Base-by-base conservation (phyloP, 2,797 vertebrate genomes). In the Garrulus glandarius region DNA sequence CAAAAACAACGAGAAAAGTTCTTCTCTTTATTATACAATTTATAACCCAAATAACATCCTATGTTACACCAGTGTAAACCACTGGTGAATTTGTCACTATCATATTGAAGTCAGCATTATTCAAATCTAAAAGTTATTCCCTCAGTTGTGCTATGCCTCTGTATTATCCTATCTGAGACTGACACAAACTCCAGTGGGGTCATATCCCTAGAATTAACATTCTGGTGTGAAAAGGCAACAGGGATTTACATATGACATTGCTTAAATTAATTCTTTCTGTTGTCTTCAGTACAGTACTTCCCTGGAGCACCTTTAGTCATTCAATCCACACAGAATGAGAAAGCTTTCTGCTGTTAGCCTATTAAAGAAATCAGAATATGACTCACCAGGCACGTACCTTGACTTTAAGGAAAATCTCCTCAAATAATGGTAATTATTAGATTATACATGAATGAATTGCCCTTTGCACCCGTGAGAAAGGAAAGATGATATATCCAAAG, bases 211-310 rank as follows among this genome's bases (percentile, higher is more conserved):
- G 81, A 94, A 96, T 94, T 93, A 95, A 96, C 70, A 94, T 96
- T 97, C 95, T 92, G 81, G 53, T 70, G 78, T 57, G 49, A 60
- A 96, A 93, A 94, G 92, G 60, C 77, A 96, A 91, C 41, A 75
- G 93, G 84, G 91, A 95, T 93, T 93, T 96, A 89, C 77, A 50
- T 95, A 75, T 74, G 96, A 96, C 95, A 91, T 87, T 90, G 92
- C 91, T 96, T 80, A 94, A 97, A 97, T 96, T 94, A 93, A 96
- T 96, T 96, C 93, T 87, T 92, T 95, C 94, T 84, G 80, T 96
- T 93, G 47, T 96, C 81, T 93, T 96, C 79, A 94, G 68, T 87
- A 93, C 63, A 94, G 65, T 68, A 89, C 87, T 94, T 96, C 88
- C 94, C 96, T 79, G 56, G 95, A 96, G 96, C 92, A 93, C 91